These are phyloP conservation scores for Pogonocherus hispidulus DNA, from an alignment of 2,888 invertebrate species.

Conservation along the genomic window DNA sequence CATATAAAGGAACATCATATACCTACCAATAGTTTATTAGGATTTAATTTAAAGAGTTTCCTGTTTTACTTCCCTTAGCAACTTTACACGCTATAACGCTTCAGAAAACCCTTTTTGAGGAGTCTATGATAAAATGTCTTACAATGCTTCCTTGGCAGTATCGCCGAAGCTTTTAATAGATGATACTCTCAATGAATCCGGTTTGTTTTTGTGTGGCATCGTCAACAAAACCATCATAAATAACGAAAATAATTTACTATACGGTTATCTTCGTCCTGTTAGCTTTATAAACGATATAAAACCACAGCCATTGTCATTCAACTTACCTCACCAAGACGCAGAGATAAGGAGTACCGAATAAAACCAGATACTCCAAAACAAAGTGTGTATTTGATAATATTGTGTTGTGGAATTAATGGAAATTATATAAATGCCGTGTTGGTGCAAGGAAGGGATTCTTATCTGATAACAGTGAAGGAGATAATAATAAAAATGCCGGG, in stretches of 20 bases:
- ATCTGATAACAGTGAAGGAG: background rate
- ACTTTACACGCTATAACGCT: too few species aligned
- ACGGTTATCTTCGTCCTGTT: background rate
- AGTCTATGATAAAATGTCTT: too few species aligned
- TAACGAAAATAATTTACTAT: slow-evolving; percentile 4
- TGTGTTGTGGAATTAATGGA: slow-evolving; percentile 8
- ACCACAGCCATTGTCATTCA: background rate
- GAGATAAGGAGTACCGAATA: background rate
- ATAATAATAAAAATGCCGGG: slow-evolving; percentile 4
- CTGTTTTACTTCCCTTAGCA: too few species aligned
- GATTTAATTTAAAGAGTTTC: too few species aligned
- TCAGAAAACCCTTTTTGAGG: too few species aligned
- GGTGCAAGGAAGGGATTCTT: background rate
- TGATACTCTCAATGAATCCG: background rate
- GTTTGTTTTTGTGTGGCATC: background rate
- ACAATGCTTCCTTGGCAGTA: too few species aligned
- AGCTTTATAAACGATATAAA: background rate
- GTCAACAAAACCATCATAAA: background rate
- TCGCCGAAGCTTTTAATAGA: background rate
- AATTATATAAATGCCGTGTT: slow-evolving; percentile 2
- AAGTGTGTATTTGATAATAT: slow-evolving; percentile 4
- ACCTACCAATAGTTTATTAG: too few species aligned
- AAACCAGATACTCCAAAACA: slow-evolving; percentile 4
- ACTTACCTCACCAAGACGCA: background rate
- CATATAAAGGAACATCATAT: too few species aligned